These are phyloP conservation scores for Sialia sialis DNA, from an alignment of 2,113 vertebrate species.

Conservation along the genomic window DNA sequence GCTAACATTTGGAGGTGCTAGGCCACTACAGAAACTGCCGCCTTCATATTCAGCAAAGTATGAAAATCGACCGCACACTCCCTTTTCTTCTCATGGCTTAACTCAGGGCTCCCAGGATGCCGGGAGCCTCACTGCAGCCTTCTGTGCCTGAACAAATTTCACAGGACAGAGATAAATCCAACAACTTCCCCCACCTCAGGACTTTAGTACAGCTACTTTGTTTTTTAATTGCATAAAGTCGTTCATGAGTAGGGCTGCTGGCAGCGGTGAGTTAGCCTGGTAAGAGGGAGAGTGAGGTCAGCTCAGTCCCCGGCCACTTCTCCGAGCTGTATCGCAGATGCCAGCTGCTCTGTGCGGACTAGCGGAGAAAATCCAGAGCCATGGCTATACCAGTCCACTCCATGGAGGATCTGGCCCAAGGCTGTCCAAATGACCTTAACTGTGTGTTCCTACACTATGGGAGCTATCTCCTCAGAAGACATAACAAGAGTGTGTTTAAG, in stretches of 20 bases:
- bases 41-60: neutral
- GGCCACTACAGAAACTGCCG: neutral
- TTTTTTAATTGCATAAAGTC: neutral
- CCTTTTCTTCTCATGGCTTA: neutral
- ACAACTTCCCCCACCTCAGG: neutral
- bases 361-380: neutral
- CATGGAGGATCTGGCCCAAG: neutral
- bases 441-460: rapidly evolving
- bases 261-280: neutral
- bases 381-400: neutral
- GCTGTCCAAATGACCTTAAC: neutral
- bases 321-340: rapidly evolving
- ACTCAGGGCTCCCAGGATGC: neutral
- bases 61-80: rapidly evolving
- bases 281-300: neutral
- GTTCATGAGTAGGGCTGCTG: neutral
- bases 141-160: neutral
- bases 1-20: neutral
- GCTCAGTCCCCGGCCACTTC: neutral
- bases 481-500: neutral
- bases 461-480: neutral
- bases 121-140: neutral
- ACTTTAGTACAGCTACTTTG: neutral
- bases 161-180: neutral
- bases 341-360: rapidly evolving